Percentiles rank a stretch among this genome's conserved stretches.
Conservation (phyloP, 2,888 invertebrate genomes). For the Amphiduros pacificus region DNA sequence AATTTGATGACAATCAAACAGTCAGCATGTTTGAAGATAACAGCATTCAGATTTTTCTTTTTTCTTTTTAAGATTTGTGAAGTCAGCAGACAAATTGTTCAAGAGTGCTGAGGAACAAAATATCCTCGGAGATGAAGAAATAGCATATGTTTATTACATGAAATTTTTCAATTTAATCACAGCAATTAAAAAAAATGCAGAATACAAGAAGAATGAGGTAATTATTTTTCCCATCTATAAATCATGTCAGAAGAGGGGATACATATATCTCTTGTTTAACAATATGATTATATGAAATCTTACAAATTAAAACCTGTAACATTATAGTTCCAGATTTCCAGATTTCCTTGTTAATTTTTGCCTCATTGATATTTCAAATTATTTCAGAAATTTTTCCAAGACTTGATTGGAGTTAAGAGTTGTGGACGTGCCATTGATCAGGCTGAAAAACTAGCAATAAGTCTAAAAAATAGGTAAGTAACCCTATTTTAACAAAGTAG, state of each 20-base stretch:
- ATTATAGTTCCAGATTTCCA: neutral
- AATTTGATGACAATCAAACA: neutral
- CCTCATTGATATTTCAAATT: too few relatives aligned
- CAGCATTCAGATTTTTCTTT: neutral
- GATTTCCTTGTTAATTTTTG: neutral
- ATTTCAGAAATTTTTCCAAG: conserved; percentile 40
- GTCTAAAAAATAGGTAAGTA: conserved; percentile 54
- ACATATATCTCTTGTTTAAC: too few relatives aligned
- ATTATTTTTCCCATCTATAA: too few relatives aligned
- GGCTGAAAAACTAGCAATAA: conserved; percentile 62
- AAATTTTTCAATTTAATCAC: conserved; percentile 53
- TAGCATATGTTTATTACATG: conserved; percentile 56
- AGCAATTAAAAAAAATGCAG: conserved; percentile 44
- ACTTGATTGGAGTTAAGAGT: conserved; percentile 47
- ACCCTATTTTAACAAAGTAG: neutral
- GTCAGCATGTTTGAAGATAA: neutral
- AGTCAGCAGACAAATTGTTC: conserved; percentile 48
- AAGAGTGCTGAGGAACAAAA: conserved; percentile 44
- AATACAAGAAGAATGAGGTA: conserved; percentile 55
- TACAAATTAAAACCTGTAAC: too few relatives aligned
- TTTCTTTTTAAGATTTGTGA: conserved; percentile 39
- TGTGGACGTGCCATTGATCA: conserved; percentile 64
- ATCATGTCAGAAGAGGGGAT: neutral
- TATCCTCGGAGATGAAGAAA: conserved; percentile 50
- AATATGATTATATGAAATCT: too few relatives aligned